These are phyloP conservation scores for Ophthalmolycus amberensis DNA, from an alignment of 2,113 vertebrate species.

Conservation along the genomic window DNA sequence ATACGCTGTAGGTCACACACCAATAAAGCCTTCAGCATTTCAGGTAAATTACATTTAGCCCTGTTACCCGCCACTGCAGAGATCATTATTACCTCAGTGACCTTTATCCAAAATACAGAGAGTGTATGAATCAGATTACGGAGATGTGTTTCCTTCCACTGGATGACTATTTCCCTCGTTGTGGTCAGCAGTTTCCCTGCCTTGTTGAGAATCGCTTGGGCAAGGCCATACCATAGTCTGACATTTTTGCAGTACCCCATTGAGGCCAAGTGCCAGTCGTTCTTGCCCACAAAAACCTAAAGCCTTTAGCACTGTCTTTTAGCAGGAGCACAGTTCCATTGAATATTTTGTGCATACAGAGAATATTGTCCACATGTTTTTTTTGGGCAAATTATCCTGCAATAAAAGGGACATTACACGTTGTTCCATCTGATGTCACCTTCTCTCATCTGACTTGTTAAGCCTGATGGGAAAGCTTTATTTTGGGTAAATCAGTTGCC, in stretches of 20 bases:
- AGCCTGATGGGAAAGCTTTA: slow-evolving; percentile 7
- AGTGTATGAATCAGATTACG: background rate
- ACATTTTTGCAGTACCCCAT: background rate
- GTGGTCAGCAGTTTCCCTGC: background rate
- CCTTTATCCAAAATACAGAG: background rate
- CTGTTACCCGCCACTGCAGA: background rate
- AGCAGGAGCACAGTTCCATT: background rate
- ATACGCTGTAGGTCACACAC: background rate
- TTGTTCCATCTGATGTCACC: slow-evolving; percentile 27
- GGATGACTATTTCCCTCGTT: background rate
- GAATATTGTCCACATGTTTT: background rate
- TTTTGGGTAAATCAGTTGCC: slow-evolving; percentile 17
- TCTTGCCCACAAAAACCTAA: background rate
- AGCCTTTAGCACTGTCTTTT: background rate
- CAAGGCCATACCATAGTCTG: slow-evolving; percentile 1
- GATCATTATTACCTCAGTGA: too few species aligned
- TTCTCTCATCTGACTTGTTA: slow-evolving; percentile 13
- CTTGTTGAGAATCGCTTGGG: background rate
- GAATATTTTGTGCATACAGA: background rate
- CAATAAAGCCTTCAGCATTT: background rate
- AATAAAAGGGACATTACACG: slow-evolving; percentile 15
- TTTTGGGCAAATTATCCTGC: background rate
- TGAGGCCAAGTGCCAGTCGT: background rate
- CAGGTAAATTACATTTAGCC: background rate
- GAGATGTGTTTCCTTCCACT: slow-evolving; percentile 3